A percentile compares a stretch with the other conserved stretches of the same genome.
Conservation (phyloP, 2,113 vertebrate species). For the Sinocyclocheilus rhinocerous region DNA sequence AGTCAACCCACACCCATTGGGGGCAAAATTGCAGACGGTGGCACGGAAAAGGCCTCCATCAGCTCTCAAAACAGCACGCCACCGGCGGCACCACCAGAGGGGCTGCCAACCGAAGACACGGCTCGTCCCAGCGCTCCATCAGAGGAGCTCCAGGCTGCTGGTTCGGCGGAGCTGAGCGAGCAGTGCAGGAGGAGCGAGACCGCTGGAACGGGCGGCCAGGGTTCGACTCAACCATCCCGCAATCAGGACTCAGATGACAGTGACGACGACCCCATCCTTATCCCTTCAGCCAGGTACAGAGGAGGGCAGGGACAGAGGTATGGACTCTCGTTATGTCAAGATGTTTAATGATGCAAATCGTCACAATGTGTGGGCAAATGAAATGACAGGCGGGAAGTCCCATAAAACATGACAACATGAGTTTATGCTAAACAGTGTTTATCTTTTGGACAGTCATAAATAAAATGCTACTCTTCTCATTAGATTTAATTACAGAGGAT, state of each 20-base stretch:
- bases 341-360: not conserved
- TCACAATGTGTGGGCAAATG: not conserved
- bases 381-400: constrained; percentile 4
- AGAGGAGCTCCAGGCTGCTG: constrained; percentile 57
- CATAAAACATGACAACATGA: not conserved
- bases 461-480: constrained; percentile 76
- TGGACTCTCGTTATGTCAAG: constrained; percentile 49
- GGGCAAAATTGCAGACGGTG: constrained; percentile 34
- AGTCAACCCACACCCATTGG: constrained; percentile 30
- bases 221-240: constrained; percentile 71
- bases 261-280: constrained; percentile 92
- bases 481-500: constrained; percentile 98
- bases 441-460: not conserved
- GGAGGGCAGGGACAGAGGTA: constrained; percentile 91
- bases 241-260: constrained; percentile 94
- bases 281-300: constrained; percentile 87
- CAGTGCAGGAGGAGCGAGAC: constrained; percentile 63
- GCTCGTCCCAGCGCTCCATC: constrained; percentile 26
- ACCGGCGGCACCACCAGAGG: constrained; percentile 7
- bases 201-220: constrained; percentile 58
- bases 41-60: constrained; percentile 64
- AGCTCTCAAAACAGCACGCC: constrained; percentile 30
- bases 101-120: constrained; percentile 35
- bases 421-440: not conserved
- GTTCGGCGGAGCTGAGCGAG: constrained; percentile 59